These are phyloP conservation scores for Ophion costatus DNA, from an alignment of 2,888 invertebrate genomes.

Conservation along the genomic window DNA sequence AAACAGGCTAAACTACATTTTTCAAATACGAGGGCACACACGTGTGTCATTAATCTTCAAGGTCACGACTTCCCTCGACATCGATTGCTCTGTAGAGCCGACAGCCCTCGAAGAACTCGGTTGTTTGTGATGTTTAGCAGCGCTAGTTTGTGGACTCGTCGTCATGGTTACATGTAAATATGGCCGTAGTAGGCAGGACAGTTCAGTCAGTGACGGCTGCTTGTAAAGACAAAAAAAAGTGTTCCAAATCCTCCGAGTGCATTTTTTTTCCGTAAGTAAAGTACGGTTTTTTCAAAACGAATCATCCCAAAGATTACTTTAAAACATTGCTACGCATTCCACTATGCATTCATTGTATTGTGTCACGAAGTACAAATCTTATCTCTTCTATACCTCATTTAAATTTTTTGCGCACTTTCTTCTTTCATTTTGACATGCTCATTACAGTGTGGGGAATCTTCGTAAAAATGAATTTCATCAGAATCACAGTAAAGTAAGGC, in stretches of 20 bases:
- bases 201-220: conserved; percentile 75
- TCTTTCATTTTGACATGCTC: not conserved
- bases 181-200: conserved; percentile 75
- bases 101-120: conserved; percentile 11
- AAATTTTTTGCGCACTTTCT: not conserved
- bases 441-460: not conserved
- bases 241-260: conserved; percentile 55
- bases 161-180: conserved; percentile 76
- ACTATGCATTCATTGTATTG: not conserved
- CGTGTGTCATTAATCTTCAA: conserved; percentile 36
- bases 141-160: conserved; percentile 74
- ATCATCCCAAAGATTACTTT: not conserved
- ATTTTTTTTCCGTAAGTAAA: conserved; percentile 65
- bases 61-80: conserved; percentile 42
- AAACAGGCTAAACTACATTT: not conserved
- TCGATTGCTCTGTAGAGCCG: conserved; percentile 47
- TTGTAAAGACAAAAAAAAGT: conserved; percentile 66
- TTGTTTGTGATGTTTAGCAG: conserved; percentile 13
- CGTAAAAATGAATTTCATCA: not conserved
- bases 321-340: not conserved
- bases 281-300: not conserved
- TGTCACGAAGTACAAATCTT: not conserved
- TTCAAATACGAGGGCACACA: not conserved
- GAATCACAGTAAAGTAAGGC: not conserved
- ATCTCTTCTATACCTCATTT: not conserved